Percentiles rank a stretch among this genome's conserved stretches.
Conservation (phyloP, 2,888 invertebrate species). For the Drosophila hamatofila region DNA sequence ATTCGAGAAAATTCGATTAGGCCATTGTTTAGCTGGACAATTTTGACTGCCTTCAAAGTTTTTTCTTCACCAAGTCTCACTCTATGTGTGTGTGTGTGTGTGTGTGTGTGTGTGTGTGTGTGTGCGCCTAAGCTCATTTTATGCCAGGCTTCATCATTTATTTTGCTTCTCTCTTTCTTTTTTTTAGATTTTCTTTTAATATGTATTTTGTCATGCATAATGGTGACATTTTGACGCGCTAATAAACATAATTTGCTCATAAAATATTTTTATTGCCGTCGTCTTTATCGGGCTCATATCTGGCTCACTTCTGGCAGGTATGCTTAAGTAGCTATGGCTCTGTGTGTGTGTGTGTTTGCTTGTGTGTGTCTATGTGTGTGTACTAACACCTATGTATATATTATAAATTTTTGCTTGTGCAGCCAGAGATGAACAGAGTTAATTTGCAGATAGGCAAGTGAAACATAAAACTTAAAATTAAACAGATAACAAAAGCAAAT, state of each 20-base stretch:
- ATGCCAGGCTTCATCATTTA: conserved; percentile 57
- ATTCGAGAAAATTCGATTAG: conserved; percentile 5
- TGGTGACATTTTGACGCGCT: conserved; percentile 80
- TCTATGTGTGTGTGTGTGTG: no score
- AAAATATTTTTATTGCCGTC: conserved; percentile 78
- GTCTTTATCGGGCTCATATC: conserved; percentile 63
- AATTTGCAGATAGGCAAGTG: conserved; percentile 49
- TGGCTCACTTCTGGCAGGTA: conserved; percentile 53
- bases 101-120: background rate
- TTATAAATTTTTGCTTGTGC: conserved; percentile 29
- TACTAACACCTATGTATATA: conserved; percentile 14
- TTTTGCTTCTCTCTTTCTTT: conserved; percentile 9
- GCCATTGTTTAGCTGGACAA: conserved; percentile 22
- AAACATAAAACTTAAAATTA: conserved; percentile 58
- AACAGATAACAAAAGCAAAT: conserved; percentile 30
- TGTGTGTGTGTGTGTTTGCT: conserved; percentile 8
- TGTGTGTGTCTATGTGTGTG: background rate
- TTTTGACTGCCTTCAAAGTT: conserved; percentile 26
- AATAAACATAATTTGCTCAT: conserved; percentile 79
- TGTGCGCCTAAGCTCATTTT: conserved; percentile 29
- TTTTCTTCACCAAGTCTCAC: background rate
- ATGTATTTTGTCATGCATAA: conserved; percentile 73
- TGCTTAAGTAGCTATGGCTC: conserved; percentile 20
- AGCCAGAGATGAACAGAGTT: conserved; percentile 43
- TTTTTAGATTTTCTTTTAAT: conserved; percentile 58